Percentiles rank a stretch among this genome's conserved stretches.
These are phyloP conservation scores for Fringilla coelebs DNA, from an alignment of 2,797 vertebrate species.

Conservation along the genomic window DNA sequence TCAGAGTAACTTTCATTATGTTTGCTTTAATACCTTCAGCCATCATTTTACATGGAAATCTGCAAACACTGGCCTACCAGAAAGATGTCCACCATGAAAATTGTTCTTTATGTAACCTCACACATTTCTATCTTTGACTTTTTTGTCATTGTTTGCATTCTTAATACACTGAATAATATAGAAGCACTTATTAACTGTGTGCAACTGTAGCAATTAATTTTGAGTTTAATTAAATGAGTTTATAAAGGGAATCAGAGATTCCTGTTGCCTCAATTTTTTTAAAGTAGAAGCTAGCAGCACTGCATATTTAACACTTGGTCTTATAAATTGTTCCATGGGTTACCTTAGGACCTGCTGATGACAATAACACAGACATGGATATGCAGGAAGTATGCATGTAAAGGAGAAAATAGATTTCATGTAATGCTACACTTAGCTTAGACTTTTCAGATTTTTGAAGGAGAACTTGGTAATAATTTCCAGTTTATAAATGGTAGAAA, in stretches of 20 bases:
- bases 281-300: not conserved
- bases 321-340: not conserved
- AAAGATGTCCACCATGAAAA: not conserved
- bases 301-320: not conserved
- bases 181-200: not conserved
- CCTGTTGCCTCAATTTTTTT: not conserved
- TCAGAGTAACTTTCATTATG: not conserved
- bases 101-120: not conserved
- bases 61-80: not conserved
- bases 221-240: not conserved
- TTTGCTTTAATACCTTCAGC: not conserved
- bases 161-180: not conserved
- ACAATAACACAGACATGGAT: not conserved
- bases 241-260: not conserved
- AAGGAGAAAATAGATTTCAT: not conserved
- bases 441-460: not conserved
- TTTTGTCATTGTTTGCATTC: not conserved
- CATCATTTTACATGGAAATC: not conserved
- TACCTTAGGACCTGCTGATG: not conserved
- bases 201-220: not conserved
- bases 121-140: not conserved
- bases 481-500: not conserved
- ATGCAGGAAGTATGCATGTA: not conserved
- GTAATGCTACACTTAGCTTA: not conserved
- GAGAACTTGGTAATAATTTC: not conserved